A percentile compares a stretch with the other conserved stretches of the same genome.
phyloP scores from a whole-genome alignment of 2,113 vertebrate species.

The Tautogolabrus adspersus region DNA sequence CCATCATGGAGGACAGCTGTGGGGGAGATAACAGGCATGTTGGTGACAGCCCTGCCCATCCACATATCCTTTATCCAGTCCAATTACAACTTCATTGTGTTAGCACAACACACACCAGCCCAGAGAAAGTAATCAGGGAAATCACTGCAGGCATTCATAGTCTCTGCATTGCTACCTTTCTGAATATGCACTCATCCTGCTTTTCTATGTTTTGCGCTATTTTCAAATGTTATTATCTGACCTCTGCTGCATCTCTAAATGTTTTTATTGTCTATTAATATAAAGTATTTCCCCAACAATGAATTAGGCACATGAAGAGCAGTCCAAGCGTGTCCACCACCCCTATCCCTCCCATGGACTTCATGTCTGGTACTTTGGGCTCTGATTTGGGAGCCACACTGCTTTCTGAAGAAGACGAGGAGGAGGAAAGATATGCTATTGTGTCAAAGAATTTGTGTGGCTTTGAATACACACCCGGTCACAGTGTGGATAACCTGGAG shows the following conservation, averaged over 20 bases:
- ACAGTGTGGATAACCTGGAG: conserved; percentile 91
- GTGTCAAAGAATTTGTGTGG: conserved; percentile 89
- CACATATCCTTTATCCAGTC: conserved; percentile 77
- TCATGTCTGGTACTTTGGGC: conserved; percentile 91
- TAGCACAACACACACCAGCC: conserved; percentile 63
- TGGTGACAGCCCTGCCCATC: conserved; percentile 81
- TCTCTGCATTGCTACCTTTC: conserved; percentile 48
- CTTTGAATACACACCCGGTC: conserved; percentile 91
- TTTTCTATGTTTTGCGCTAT: conserved; percentile 34
- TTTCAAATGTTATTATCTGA: conserved; percentile 18
- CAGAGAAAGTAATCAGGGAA: conserved; percentile 73
- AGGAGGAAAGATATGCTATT: conserved; percentile 83
- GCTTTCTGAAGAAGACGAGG: conserved; percentile 87
- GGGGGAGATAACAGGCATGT: conserved; percentile 82
- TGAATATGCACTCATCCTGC: conserved; percentile 49
- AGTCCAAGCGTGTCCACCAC: conserved; percentile 90
- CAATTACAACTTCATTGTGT: conserved; percentile 82
- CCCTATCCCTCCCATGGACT: conserved; percentile 90
- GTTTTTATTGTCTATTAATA: conserved; percentile 38
- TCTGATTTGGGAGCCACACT: conserved; percentile 93
- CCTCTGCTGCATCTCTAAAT: neutral
- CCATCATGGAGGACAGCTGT: conserved; percentile 81
- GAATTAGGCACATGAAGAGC: conserved; percentile 94
- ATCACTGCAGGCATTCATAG: conserved; percentile 64
- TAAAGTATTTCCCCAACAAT: conserved; percentile 49